phyloP scores from a whole-genome alignment of 2,113 vertebrate species.

The Aramus guarauna region DNA sequence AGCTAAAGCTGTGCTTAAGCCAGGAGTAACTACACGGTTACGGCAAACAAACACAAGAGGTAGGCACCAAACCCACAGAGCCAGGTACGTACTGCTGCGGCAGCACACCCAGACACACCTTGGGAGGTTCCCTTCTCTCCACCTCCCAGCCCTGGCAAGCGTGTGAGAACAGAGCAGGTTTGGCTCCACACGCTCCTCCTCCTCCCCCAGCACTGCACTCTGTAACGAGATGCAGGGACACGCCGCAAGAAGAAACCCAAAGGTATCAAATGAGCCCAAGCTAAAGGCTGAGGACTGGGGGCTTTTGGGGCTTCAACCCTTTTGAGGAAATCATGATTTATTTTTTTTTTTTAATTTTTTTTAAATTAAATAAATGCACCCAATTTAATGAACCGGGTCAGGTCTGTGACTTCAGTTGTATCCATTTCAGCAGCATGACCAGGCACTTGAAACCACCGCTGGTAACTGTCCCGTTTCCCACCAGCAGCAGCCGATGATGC shows the following conservation, averaged over 20 bases:
- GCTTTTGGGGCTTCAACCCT: neutral
- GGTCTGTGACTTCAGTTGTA: neutral
- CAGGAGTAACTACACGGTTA: neutral
- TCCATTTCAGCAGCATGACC: neutral
- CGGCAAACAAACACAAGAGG: neutral
- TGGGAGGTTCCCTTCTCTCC: neutral
- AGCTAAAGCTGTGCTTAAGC: neutral
- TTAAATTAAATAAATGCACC: neutral
- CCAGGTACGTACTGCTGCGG: rapidly evolving
- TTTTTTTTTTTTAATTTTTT: neutral
- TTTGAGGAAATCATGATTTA: neutral
- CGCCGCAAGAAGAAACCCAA: neutral
- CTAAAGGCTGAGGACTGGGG: neutral
- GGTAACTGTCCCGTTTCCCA: neutral
- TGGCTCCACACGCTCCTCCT: neutral
- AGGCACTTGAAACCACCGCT: neutral
- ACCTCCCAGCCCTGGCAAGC: neutral
- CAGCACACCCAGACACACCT: neutral
- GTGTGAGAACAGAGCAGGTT: neutral
- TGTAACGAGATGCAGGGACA: neutral
- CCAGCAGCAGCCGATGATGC: neutral
- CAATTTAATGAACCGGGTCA: neutral
- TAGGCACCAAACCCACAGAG: neutral
- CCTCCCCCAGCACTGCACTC: neutral
- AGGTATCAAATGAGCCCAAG: neutral